Evolutionary conservation across 2,797 vertebrate species (phyloP).

Genomic region (Schizopygopsis pylzovi): DNA sequence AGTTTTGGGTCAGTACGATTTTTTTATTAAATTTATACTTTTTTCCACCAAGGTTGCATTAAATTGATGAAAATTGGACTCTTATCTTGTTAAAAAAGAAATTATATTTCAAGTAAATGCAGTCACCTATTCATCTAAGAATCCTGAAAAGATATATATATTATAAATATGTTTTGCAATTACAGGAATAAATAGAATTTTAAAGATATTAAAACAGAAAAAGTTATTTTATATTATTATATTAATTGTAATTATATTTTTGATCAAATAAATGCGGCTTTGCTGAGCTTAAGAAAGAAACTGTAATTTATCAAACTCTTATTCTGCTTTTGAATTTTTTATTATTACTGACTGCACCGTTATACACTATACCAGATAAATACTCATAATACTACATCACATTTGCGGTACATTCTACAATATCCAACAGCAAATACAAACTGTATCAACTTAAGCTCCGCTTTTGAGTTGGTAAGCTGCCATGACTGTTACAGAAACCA

Average conservation of each 20-base stretch:
- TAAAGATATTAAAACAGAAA: neutral
- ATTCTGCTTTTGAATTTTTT: neutral
- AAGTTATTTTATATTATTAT: neutral
- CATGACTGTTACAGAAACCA: conserved; percentile 8
- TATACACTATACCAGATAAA: conserved; percentile 4
- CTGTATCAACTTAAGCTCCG: neutral
- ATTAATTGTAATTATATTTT: neutral
- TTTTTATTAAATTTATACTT: neutral
- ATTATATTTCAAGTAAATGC: neutral
- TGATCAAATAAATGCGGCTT: neutral
- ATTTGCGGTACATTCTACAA: neutral
- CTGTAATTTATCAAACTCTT: neutral
- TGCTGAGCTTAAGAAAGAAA: neutral
- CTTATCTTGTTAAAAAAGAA: neutral
- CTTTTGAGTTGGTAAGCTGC: neutral
- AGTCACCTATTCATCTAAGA: neutral
- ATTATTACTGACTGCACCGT: too few species aligned
- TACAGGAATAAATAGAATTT: neutral
- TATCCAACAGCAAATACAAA: conserved; percentile 1
- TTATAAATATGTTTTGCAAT: neutral
- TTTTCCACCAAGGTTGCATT: neutral
- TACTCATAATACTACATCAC: neutral
- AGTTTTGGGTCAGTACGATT: neutral
- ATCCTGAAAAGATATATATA: neutral
- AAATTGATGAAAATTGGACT: neutral